phyloP scores from a whole-genome alignment of 2,113 vertebrate genomes.

The Megatriorchis doriae region DNA sequence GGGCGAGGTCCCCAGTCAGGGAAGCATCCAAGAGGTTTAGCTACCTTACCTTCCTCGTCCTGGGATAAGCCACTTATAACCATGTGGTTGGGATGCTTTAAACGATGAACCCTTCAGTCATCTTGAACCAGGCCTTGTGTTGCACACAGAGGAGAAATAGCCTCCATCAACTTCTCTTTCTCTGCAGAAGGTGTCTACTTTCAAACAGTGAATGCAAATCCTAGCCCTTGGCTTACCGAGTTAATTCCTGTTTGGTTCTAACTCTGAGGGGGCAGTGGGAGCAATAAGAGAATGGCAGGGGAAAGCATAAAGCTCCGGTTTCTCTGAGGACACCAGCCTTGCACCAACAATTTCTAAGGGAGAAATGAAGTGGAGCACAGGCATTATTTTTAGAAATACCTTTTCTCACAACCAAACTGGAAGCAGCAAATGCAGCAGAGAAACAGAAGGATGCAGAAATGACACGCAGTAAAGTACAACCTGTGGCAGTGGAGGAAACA shows the following conservation, averaged over 20 bases:
- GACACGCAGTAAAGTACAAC: background rate
- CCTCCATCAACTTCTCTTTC: background rate
- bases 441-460: background rate
- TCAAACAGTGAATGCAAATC: background rate
- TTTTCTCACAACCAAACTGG: background rate
- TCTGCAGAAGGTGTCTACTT: background rate
- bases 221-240: background rate
- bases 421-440: background rate
- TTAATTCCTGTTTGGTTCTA: background rate
- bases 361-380: background rate
- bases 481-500: background rate
- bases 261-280: background rate
- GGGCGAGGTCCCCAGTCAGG: background rate
- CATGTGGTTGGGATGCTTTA: rapidly evolving
- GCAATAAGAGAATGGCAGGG: background rate
- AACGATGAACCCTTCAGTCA: background rate
- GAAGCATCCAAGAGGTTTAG: background rate
- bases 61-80: background rate
- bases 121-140: background rate
- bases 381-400: background rate
- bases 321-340: background rate
- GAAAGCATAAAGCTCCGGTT: background rate
- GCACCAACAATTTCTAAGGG: background rate
- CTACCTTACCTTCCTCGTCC: background rate
- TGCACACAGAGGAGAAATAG: background rate